These are phyloP conservation scores for Microtus pennsylvanicus DNA, from an alignment of 2,113 vertebrate genomes.

Conservation along the genomic window DNA sequence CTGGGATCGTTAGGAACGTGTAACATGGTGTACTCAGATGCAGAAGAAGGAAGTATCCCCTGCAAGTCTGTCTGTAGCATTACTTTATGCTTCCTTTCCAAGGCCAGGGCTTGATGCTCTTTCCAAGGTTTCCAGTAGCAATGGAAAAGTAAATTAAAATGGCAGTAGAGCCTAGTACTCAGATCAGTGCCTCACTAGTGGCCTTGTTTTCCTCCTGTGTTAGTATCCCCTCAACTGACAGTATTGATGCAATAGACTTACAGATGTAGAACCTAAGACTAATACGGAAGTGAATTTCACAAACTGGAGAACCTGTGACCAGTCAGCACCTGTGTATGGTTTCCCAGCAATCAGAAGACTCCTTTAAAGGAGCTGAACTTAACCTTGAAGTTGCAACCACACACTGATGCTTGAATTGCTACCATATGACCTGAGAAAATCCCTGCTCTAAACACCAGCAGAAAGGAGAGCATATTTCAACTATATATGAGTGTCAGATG, in stretches of 20 bases:
- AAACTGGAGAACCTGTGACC: neutral
- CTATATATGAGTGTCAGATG: neutral
- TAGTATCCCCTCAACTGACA: neutral
- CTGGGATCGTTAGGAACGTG: neutral
- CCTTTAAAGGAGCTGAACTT: neutral
- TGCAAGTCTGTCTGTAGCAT: neutral
- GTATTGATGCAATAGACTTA: neutral
- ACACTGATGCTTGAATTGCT: neutral
- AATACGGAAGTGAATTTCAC: neutral
- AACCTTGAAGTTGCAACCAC: neutral
- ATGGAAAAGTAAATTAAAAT: constrained; percentile 12
- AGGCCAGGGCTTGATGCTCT: neutral
- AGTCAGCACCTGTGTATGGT: neutral
- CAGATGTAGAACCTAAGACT: neutral
- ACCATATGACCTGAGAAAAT: neutral
- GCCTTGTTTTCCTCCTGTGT: neutral
- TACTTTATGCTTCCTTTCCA: neutral
- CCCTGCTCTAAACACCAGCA: neutral
- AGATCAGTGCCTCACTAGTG: neutral
- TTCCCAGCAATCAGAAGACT: neutral
- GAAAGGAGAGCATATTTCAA: neutral
- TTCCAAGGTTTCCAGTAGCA: neutral
- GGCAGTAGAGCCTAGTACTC: neutral
- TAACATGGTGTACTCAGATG: neutral
- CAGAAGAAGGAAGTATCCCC: neutral